phyloP scores from a whole-genome alignment of 2,113 vertebrate genomes.

The Phoxinus phoxinus region DNA sequence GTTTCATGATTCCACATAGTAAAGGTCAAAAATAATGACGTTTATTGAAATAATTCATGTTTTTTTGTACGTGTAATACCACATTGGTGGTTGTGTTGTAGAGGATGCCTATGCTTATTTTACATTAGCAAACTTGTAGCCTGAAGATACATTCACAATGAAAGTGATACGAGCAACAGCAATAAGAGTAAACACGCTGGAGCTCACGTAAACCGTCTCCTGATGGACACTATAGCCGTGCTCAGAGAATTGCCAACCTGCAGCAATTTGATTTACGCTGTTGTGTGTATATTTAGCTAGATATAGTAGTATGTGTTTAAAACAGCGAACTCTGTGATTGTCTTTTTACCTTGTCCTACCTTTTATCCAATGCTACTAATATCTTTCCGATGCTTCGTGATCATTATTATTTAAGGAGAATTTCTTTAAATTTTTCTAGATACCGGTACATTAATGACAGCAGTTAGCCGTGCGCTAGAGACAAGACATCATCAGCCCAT shows the following conservation, averaged over 20 bases:
- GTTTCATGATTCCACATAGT: slow-evolving; percentile 13
- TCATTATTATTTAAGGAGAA: not conserved
- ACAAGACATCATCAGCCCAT: not conserved
- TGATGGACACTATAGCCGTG: too few relatives aligned
- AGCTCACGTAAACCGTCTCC: too few relatives aligned
- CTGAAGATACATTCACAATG: not conserved
- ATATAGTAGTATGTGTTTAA: not conserved
- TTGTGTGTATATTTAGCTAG: not conserved
- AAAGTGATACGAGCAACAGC: not conserved
- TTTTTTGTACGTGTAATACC: not conserved
- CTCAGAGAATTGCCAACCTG: too few relatives aligned
- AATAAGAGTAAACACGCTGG: not conserved
- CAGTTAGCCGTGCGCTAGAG: not conserved
- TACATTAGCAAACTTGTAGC: not conserved
- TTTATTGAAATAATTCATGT: not conserved
- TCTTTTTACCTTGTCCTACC: not conserved
- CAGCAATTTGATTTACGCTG: not conserved
- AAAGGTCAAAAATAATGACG: not conserved
- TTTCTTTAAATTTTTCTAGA: not conserved
- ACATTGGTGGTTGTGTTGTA: not conserved
- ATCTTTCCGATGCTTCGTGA: too few relatives aligned
- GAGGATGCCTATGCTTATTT: not conserved
- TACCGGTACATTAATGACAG: slow-evolving; percentile 13
- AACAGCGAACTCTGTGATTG: too few relatives aligned
- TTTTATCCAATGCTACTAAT: not conserved